Base-by-base conservation (phyloP, 2,797 vertebrate genomes). In the Anabacerthia variegaticeps region DNA sequence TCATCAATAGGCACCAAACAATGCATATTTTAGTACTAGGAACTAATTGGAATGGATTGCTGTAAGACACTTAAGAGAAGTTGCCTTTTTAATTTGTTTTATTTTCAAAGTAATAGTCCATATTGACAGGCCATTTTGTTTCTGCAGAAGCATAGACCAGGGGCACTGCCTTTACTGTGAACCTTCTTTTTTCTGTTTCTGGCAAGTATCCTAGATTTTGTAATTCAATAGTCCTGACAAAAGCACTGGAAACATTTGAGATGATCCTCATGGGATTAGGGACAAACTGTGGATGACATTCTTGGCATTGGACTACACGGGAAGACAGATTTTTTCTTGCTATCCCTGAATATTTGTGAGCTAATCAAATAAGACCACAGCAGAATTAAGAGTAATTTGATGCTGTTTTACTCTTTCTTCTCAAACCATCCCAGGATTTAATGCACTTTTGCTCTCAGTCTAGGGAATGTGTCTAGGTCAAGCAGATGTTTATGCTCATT, bases 181-280 rank as follows among this genome's bases (percentile, higher is more conserved):
- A 59, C 10, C 7, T 72, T 84, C n/a, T 51, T 61, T 84, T 79
- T 63, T 66, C 59, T 59, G 27, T 79, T 91, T 91, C 75, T 93
- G 91, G 93, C 93, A 95, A 80, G 61, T 32, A 43, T 77, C 68
- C 93, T 85, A 74, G 66, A 83, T 95, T 92, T 93, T 88, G 75
- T 95, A 89, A 95, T 92, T 88, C 80, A 91, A 85, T 93, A 83
- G 72, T 93, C 27, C 68, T 92, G 93, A 79, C 94, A 96, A 96
- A 95, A 91, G 78, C 82, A 91, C 68, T 91, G 30, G 85, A 93
- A 94, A 85, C 85, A 74, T 95, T 74, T 88, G 87, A 95, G 87
- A 89, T 49, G 27, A 96, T 95, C 82, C 88, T 91, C 72, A 51
- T 7, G 73, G 58, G 91, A 95, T 88, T 88, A 89, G 94, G 87